Base-by-base conservation (phyloP, 2,888 invertebrate genomes). In the Leptinotarsa haldemani region DNA sequence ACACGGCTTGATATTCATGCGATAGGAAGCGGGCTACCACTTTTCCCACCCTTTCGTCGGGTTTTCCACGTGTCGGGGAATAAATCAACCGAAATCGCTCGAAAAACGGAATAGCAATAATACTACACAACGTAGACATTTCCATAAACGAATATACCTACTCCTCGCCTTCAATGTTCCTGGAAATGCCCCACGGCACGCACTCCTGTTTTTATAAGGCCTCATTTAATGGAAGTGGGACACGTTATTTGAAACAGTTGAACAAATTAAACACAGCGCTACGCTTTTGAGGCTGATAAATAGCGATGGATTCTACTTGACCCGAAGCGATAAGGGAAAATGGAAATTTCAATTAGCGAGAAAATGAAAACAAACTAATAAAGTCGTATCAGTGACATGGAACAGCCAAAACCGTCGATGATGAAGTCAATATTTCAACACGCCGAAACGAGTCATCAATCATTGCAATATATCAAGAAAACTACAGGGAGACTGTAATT, bases 291-390 rank as follows among this genome's bases (percentile, higher is more conserved):
- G 16, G 40, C 15, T 61, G 61, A 61, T 61, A 40, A 61, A 61
- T 61, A 61, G 61, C 30, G 40, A 61, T 61, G 56, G 61, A 40
- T 61, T 61, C 30, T 63, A 46, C 56, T 68, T 68, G 68, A 68
- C 56, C 68, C 56, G 46, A 9, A 20, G 15, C 15, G 68, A 68
- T 30, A 46, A 22, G 20, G 47, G 18, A 56, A 58, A 20, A 47
- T 48, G 46, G 48, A 68, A 30, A 56, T 56, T 74, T 70, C 66
- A 74, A 74, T 74, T 70, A 74, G 70, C 66, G 67, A 66, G 48
- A 63, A 67, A 70, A 47, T 66, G 70, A 67, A 66, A 74, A 74
- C 67, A 67, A 70, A 67, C 70, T 63, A 73, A 70, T 70, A 22
- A 61, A 69, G 2, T 40, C 16, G 0, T 30, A 61, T 61, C 61